phyloP scores from a whole-genome alignment of 1,140 invertebrate genomes.

The Saccostrea cuccullata region DNA sequence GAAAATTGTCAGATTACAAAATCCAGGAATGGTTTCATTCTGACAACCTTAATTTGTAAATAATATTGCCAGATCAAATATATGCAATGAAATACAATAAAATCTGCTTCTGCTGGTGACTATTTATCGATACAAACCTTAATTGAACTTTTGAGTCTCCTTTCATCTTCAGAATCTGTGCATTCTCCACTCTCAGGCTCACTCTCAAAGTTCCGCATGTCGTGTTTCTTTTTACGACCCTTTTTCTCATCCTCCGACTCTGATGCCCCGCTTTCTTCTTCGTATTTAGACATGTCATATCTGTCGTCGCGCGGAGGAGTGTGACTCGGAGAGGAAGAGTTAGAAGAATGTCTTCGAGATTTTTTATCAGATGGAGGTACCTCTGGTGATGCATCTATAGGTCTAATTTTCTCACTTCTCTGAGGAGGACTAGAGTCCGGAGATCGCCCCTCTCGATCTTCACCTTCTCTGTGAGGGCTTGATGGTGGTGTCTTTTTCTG shows the following conservation, averaged over 20 bases:
- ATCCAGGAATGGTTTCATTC: too few relatives aligned
- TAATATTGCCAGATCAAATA: too few relatives aligned
- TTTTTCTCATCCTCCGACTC: slow-evolving; percentile 27
- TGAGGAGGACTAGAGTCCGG: not conserved
- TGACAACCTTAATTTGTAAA: too few relatives aligned
- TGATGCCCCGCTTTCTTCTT: slow-evolving; percentile 35
- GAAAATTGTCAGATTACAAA: too few relatives aligned
- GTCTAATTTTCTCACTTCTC: not conserved
- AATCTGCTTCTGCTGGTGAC: too few relatives aligned
- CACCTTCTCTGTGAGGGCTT: not conserved
- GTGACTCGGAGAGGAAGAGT: slow-evolving; percentile 13
- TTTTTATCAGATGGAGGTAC: not conserved
- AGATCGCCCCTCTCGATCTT: not conserved
- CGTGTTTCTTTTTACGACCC: slow-evolving; percentile 45
- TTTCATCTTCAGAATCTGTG: slow-evolving; percentile 54
- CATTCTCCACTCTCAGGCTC: slow-evolving; percentile 66
- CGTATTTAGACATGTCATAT: slow-evolving; percentile 27
- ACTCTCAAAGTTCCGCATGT: slow-evolving; percentile 64
- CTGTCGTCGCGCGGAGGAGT: slow-evolving; percentile 9
- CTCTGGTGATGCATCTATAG: slow-evolving; percentile 31
- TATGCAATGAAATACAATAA: too few relatives aligned
- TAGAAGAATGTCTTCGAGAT: not conserved
- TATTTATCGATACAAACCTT: slow-evolving; percentile 33
- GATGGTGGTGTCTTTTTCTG: slow-evolving; percentile 2
- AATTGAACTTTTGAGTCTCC: slow-evolving; percentile 47